Evolutionary conservation across 2,888 invertebrate species (phyloP).

Genomic region (Euproctis similis): DNA sequence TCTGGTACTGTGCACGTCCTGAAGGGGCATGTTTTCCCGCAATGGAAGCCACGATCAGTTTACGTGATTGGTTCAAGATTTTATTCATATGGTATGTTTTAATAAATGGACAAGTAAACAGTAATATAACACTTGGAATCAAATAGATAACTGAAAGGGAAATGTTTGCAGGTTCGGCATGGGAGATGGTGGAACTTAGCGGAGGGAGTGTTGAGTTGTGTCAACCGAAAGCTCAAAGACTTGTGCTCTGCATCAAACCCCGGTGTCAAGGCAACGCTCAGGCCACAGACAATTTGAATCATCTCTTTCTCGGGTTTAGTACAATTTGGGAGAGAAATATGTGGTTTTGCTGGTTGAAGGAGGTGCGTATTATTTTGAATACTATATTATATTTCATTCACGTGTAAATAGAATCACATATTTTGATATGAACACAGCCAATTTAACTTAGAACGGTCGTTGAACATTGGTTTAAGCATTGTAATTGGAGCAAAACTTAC

Average conservation of each 20-base stretch:
- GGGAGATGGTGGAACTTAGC: slow-evolving; percentile 61
- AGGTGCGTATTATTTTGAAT: slow-evolving; percentile 54
- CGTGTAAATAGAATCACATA: slow-evolving; percentile 9
- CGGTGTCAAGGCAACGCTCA: slow-evolving; percentile 50
- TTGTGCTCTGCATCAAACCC: slow-evolving; percentile 63
- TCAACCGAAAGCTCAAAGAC: slow-evolving; percentile 58
- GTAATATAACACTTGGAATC: background rate
- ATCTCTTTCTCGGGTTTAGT: slow-evolving; percentile 79
- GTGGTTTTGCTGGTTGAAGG: slow-evolving; percentile 79
- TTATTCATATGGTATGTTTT: slow-evolving; percentile 68
- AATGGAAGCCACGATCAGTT: slow-evolving; percentile 78
- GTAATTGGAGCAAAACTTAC: slow-evolving; percentile 31
- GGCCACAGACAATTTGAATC: slow-evolving; percentile 52
- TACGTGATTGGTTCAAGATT: slow-evolving; percentile 77
- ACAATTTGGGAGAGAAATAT: slow-evolving; percentile 80
- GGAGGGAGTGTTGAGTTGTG: slow-evolving; percentile 62
- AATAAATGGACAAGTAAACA: background rate
- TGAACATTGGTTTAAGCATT: slow-evolving; percentile 11
- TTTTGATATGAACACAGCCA: slow-evolving; percentile 8
- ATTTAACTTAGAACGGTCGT: slow-evolving; percentile 15
- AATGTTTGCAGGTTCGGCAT: slow-evolving; percentile 43
- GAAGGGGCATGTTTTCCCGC: slow-evolving; percentile 81
- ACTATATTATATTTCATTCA: too few species aligned
- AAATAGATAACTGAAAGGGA: background rate
- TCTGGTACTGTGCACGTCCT: slow-evolving; percentile 75